phyloP scores from a whole-genome alignment of 2,797 vertebrate species.

The Poeciliopsis paucimaculata region DNA sequence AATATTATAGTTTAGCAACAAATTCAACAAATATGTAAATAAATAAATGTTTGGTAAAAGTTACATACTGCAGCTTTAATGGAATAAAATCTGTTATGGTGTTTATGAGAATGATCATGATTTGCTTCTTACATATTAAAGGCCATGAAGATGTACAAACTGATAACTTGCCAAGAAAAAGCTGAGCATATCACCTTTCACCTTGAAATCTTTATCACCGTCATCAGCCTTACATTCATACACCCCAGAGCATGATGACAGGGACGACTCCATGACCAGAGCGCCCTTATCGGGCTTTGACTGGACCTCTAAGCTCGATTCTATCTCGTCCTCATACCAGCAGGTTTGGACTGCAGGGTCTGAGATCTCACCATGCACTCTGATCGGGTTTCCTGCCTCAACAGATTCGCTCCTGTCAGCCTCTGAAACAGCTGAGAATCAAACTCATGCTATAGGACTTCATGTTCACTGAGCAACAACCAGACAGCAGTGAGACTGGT shows the following conservation, averaged over 20 bases:
- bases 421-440: constrained; percentile 84
- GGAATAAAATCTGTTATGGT: constrained; percentile 37
- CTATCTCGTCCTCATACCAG: constrained; percentile 86
- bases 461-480: constrained; percentile 67
- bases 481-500: constrained; percentile 36
- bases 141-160: constrained; percentile 56
- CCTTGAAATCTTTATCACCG: constrained; percentile 74
- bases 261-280: constrained; percentile 77
- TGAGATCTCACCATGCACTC: constrained; percentile 84
- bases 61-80: constrained; percentile 23
- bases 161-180: constrained; percentile 55
- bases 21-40: too few species aligned
- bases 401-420: constrained; percentile 74
- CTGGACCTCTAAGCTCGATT: constrained; percentile 79
- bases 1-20: too few species aligned
- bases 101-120: constrained; percentile 55
- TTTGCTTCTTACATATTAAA: constrained; percentile 63
- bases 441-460: constrained; percentile 81
- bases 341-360: constrained; percentile 69
- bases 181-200: constrained; percentile 87
- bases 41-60: too few species aligned
- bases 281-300: constrained; percentile 78
- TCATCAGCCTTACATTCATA: constrained; percentile 80
- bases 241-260: constrained; percentile 79
- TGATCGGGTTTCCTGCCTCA: constrained; percentile 80